Base-by-base conservation (phyloP, 2,888 invertebrate genomes). In the Drosophila borealis region DNA sequence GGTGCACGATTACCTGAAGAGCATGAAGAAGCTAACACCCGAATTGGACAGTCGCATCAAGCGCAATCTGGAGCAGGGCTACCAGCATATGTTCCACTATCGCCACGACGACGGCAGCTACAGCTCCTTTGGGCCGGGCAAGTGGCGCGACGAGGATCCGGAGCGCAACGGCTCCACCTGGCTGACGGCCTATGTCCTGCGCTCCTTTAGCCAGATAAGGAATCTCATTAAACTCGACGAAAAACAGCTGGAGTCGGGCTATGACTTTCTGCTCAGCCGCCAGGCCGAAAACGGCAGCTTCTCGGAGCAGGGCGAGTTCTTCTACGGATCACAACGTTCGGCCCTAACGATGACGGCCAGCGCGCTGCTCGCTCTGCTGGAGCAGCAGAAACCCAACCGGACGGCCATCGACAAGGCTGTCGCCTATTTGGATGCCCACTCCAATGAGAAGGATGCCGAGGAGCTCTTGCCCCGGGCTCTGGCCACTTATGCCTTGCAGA, bases 11-110 rank as follows among this genome's bases (percentile, higher is more conserved):
- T 98, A 99, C 90, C 93, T 99, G 51, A 95, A 95, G 81, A 72
- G 57, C 74, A 93, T 93, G 93, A 93, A 74, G 94, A 95, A 96
- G 86, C 90, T 96, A 36, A 95, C 95, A 0, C 94, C 94, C 36
- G 94, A 94, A 0, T 93, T 97, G 51, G 93, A 95, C 86, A 93
- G 93, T 2, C 95, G 95, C 86, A 93, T 93, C 0, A 90, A 93
- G 25, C 88, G 85, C 17, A 92, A 93, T 74, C 94, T 98, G 90
- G 97, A 98, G 84, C 93, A 94, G 21, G 98, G 98, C 10, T 99
- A 98, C 92, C 99, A 99, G 91, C 94, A 97, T 64, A 96, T 99
- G 90, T 93, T 99, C 91, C 96, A 96, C 0, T 99, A 96, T 92
- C 95, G 95, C 66, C 95, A 96, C 70, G 89, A 93, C 0, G 98